Percentiles rank a stretch among this genome's conserved stretches.
These are phyloP conservation scores for Parnassius orleans DNA, from an alignment of 2,888 invertebrate species.

Conservation along the genomic window DNA sequence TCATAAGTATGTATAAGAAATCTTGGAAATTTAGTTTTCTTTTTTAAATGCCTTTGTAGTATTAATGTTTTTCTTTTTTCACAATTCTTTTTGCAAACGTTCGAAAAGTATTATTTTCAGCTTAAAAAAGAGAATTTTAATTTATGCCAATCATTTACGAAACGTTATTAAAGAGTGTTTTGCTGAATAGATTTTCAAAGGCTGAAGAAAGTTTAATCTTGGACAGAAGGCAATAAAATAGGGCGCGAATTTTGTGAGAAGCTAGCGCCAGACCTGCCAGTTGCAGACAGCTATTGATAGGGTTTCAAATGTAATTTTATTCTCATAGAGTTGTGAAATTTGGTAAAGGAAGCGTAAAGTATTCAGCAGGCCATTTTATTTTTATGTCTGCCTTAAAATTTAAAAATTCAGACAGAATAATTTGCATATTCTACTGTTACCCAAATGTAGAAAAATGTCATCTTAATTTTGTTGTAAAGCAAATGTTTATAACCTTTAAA, in stretches of 20 bases:
- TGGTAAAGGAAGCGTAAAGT: constrained; percentile 9
- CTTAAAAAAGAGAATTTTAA: background rate
- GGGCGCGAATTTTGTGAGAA: constrained; percentile 72
- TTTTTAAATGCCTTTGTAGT: too few species aligned
- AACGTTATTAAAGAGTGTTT: constrained; percentile 49
- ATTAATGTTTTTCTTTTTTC: too few species aligned
- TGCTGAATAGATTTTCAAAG: constrained; percentile 59
- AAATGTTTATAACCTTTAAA: too few species aligned
- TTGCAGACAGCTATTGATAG: constrained; percentile 78
- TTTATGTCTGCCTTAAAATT: too few species aligned
- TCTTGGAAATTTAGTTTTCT: too few species aligned
- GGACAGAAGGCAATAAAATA: constrained; percentile 77
- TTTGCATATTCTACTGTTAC: too few species aligned
- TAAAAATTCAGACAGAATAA: too few species aligned
- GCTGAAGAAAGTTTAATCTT: constrained; percentile 70
- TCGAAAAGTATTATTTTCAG: too few species aligned
- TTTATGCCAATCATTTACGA: constrained; percentile 31
- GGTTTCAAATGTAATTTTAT: constrained; percentile 49
- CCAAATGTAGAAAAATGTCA: too few species aligned
- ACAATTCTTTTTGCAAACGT: too few species aligned
- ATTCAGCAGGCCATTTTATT: background rate
- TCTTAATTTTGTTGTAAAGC: too few species aligned
- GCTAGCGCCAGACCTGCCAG: constrained; percentile 73
- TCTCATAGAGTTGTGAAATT: constrained; percentile 47
- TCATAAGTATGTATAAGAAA: too few species aligned